Conservation (phyloP, 2,888 invertebrate species). For the Limnephilus lunatus region DNA sequence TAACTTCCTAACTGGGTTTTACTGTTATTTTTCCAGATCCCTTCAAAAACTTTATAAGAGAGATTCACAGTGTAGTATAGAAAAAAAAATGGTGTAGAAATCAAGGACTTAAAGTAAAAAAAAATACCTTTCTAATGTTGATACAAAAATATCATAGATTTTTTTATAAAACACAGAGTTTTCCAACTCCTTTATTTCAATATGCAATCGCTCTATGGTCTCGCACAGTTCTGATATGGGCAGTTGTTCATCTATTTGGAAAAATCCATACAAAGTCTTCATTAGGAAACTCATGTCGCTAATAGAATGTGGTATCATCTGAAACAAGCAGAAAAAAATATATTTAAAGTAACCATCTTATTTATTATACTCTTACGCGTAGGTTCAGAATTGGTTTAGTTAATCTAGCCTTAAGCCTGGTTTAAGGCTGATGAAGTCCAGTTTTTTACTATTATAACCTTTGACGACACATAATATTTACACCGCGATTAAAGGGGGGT, state of each 20-base stretch:
- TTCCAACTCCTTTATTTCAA: constrained; percentile 41
- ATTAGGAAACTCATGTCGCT: constrained; percentile 18
- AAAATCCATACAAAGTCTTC: constrained; percentile 29
- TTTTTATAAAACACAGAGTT: constrained; percentile 37
- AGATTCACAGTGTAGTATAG: too few relatives aligned
- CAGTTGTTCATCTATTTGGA: constrained; percentile 16
- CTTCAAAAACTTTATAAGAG: too few relatives aligned
- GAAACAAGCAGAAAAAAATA: constrained; percentile 26
- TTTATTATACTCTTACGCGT: too few relatives aligned
- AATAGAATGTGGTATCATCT: constrained; percentile 32
- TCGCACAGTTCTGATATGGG: constrained; percentile 23
- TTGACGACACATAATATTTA: too few relatives aligned
- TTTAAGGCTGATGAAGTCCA: too few relatives aligned
- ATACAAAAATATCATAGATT: not conserved
- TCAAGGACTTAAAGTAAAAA: not conserved
- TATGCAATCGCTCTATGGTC: constrained; percentile 35
- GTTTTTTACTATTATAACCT: too few relatives aligned
- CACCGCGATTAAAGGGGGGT: too few relatives aligned
- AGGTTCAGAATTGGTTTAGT: too few relatives aligned
- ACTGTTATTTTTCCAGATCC: too few relatives aligned
- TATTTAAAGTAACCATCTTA: not conserved
- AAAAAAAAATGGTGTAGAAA: not conserved
- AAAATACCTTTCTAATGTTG: constrained; percentile 26
- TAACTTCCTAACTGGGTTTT: too few relatives aligned
- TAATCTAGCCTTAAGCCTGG: too few relatives aligned